Evolutionary conservation across 2,888 invertebrate species (phyloP).

Genomic region (Caenorhabditis parvicauda): DNA sequence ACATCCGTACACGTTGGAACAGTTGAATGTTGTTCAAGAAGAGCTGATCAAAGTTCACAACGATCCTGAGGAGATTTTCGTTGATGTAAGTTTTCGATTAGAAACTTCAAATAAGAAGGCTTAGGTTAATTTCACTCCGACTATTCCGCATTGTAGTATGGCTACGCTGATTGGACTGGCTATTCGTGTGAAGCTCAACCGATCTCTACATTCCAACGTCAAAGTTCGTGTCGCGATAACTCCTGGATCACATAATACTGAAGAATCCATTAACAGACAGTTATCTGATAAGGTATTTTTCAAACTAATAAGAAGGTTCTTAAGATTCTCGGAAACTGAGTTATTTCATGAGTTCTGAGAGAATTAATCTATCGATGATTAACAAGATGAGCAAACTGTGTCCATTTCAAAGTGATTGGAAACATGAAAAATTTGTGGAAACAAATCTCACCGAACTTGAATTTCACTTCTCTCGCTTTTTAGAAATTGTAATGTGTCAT

Average conservation of each 20-base stretch:
- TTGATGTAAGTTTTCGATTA: constrained; percentile 37
- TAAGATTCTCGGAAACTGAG: background rate
- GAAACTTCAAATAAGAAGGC: background rate
- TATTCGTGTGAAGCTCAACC: constrained; percentile 83
- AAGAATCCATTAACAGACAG: constrained; percentile 89
- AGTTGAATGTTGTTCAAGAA: constrained; percentile 87
- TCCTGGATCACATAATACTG: constrained; percentile 88
- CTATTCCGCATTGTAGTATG: constrained; percentile 98
- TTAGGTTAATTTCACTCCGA: constrained; percentile 78
- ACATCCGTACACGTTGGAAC: constrained; percentile 90
- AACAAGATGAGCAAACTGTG: too few species aligned
- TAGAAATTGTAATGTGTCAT: too few species aligned
- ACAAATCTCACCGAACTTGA: too few species aligned
- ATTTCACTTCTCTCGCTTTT: too few species aligned
- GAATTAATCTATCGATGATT: too few species aligned
- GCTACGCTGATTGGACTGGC: constrained; percentile 89
- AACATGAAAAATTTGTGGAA: too few species aligned
- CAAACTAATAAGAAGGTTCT: too few species aligned
- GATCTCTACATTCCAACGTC: constrained; percentile 74
- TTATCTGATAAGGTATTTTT: constrained; percentile 76
- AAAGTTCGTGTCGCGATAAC: constrained; percentile 65
- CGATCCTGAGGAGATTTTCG: constrained; percentile 39
- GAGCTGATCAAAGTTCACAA: constrained; percentile 53
- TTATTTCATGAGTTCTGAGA: background rate
- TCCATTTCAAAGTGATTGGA: too few species aligned